Conservation (phyloP, 2,888 invertebrate genomes). For the Callimorpha dominula region DNA sequence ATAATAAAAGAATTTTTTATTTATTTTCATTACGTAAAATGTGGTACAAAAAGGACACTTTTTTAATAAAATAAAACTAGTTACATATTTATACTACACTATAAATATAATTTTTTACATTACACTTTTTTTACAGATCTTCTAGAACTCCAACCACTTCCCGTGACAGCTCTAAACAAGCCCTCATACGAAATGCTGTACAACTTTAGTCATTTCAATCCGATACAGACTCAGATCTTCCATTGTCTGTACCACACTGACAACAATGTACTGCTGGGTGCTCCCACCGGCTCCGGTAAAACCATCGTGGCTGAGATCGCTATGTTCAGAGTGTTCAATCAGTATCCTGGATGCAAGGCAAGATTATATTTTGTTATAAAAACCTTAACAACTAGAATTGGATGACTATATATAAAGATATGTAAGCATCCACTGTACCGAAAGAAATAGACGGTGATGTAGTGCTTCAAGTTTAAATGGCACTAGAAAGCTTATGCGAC, state of each 20-base stretch:
- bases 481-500: too few species aligned
- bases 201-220: conserved; percentile 98
- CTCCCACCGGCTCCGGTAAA: conserved; percentile 99
- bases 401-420: neutral
- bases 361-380: neutral
- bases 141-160: conserved; percentile 95
- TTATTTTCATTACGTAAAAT: too few species aligned
- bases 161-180: conserved; percentile 93
- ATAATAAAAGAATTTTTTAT: too few species aligned
- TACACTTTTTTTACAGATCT: conserved; percentile 91
- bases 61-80: too few species aligned
- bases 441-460: too few species aligned
- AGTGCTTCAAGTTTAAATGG: too few species aligned
- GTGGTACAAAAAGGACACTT: too few species aligned
- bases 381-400: neutral
- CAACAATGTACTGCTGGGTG: conserved; percentile 96
- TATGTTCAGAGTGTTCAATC: conserved; percentile 96
- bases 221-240: conserved; percentile 99
- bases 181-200: conserved; percentile 93
- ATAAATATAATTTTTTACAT: too few species aligned
- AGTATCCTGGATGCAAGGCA: conserved; percentile 92
- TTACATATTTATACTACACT: too few species aligned
- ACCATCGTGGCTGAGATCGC: conserved; percentile 99
- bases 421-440: too few species aligned
- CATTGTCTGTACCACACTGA: conserved; percentile 98